phyloP scores from a whole-genome alignment of 2,113 vertebrate genomes.

The Burhinus oedicnemus region DNA sequence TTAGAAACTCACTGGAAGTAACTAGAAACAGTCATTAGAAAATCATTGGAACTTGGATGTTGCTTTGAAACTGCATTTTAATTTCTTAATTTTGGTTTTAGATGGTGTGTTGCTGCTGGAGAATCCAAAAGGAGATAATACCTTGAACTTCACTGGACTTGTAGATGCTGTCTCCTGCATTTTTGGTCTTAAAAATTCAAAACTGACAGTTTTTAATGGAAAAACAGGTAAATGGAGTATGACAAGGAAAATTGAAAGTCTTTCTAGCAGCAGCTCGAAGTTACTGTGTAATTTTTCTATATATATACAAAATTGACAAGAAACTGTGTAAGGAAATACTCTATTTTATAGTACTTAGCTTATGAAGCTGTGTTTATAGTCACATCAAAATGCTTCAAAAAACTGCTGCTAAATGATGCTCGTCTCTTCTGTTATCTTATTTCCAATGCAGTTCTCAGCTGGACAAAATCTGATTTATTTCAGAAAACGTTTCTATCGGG shows the following conservation, averaged over 20 bases:
- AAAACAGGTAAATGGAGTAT: slow-evolving; percentile 78
- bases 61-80: slow-evolving; percentile 12
- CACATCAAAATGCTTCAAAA: background rate
- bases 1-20: background rate
- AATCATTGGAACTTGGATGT: background rate
- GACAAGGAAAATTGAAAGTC: background rate
- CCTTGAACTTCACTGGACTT: slow-evolving; percentile 79
- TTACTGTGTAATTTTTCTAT: background rate
- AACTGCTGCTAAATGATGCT: slow-evolving; percentile 32
- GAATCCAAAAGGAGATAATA: slow-evolving; percentile 92
- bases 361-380: background rate
- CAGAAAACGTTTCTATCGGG: background rate
- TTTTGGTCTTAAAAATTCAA: slow-evolving; percentile 80
- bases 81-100: slow-evolving; percentile 57
- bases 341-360: background rate
- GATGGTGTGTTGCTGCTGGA: slow-evolving; percentile 92
- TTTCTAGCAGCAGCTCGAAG: background rate
- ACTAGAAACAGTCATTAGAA: background rate
- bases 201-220: slow-evolving; percentile 81
- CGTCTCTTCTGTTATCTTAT: background rate
- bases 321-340: background rate
- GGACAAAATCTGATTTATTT: slow-evolving; percentile 12
- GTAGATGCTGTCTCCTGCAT: slow-evolving; percentile 82
- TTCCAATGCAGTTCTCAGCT: background rate
- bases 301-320: background rate